Evolutionary conservation across 1,140 invertebrate species (phyloP).

Genomic region (Drosophila baimaii): DNA sequence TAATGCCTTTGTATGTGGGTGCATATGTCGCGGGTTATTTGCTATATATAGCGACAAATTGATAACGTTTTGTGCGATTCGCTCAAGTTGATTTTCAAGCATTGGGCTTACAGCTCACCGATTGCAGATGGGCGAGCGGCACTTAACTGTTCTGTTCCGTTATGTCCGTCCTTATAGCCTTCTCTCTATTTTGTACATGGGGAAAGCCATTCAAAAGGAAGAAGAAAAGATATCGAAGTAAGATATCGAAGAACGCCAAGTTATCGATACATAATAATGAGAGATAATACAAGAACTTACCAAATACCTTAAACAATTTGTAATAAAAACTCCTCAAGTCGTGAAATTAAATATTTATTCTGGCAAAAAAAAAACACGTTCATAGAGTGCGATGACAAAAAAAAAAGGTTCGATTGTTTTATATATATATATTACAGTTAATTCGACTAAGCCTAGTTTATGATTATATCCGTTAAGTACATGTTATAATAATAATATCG

Average conservation of each 20-base stretch:
- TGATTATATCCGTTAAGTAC: conserved; percentile 47
- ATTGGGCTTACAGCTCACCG: conserved; percentile 60
- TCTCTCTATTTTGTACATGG: background rate
- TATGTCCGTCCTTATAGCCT: background rate
- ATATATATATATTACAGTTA: conserved; percentile 69
- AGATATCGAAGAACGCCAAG: background rate
- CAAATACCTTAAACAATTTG: background rate
- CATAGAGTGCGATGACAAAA: conserved; percentile 58
- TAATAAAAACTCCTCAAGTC: conserved; percentile 26
- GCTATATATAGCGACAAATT: conserved; percentile 82
- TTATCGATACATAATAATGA: background rate
- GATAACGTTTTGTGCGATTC: conserved; percentile 80
- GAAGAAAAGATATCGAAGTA: background rate
- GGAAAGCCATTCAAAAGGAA: background rate
- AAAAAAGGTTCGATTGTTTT: conserved; percentile 26
- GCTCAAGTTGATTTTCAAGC: conserved; percentile 81
- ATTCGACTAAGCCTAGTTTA: conserved; percentile 69
- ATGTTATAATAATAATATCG: conserved; percentile 28
- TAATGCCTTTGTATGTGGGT: conserved; percentile 7
- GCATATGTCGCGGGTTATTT: conserved; percentile 51
- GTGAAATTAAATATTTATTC: conserved; percentile 64
- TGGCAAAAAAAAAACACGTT: conserved; percentile 56
- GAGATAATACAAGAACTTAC: background rate
- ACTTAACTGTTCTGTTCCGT: conserved; percentile 23
- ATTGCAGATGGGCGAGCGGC: conserved; percentile 42